phyloP scores from a whole-genome alignment of 2,797 vertebrate genomes.

The Sebastes baramenuke region DNA sequence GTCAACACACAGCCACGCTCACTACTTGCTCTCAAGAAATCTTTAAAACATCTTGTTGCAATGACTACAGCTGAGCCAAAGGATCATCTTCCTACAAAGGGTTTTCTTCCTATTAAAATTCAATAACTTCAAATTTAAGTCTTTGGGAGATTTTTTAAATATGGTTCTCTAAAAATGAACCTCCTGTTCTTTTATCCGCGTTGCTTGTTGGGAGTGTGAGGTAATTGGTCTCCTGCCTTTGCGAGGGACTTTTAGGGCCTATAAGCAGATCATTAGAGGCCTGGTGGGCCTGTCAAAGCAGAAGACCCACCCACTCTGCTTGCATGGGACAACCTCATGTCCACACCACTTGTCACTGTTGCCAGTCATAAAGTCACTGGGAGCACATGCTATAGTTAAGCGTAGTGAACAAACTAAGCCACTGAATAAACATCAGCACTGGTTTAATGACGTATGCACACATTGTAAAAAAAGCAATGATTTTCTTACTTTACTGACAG shows the following conservation, averaged over 20 bases:
- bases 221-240: constrained; percentile 30
- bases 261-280: constrained; percentile 58
- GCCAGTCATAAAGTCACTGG: constrained; percentile 88
- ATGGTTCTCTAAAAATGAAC: not conserved
- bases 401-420: constrained; percentile 71
- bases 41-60: constrained; percentile 58
- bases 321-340: constrained; percentile 49
- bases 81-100: constrained; percentile 1
- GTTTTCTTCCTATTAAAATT: constrained; percentile 23
- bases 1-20: constrained; percentile 68
- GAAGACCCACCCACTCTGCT: constrained; percentile 62
- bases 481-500: constrained; percentile 69
- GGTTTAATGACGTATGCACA: constrained; percentile 86
- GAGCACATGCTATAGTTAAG: constrained; percentile 38
- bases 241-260: constrained; percentile 53
- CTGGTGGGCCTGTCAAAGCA: constrained; percentile 68
- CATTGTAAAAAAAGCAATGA: constrained; percentile 83
- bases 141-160: not conserved
- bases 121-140: not conserved
- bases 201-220: constrained; percentile 20
- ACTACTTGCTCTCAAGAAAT: constrained; percentile 48
- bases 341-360: constrained; percentile 83
- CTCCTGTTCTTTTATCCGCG: not conserved
- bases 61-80: constrained; percentile 43
- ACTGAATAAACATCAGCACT: constrained; percentile 87